phyloP scores from a whole-genome alignment of 2,797 vertebrate species.

The Psittacula derbiana region DNA sequence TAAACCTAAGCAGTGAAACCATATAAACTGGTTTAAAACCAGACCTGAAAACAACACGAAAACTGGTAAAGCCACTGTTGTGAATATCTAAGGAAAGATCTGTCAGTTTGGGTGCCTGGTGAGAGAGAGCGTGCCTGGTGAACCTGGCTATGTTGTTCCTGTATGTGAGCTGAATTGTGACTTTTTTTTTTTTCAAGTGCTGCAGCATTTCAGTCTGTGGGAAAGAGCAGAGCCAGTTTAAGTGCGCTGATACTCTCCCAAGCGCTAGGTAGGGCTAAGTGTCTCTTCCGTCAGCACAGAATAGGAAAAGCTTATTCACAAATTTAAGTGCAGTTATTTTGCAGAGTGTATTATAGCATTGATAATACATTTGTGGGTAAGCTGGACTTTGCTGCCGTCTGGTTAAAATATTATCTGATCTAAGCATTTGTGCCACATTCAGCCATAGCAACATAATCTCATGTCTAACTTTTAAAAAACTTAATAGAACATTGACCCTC shows the following conservation, averaged over 20 bases:
- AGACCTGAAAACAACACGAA: fast-evolving
- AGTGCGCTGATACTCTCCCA: not conserved
- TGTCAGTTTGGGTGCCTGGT: not conserved
- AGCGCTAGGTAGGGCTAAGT: not conserved
- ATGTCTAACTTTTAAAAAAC: not conserved
- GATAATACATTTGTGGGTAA: not conserved
- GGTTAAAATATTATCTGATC: not conserved
- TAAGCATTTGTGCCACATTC: not conserved
- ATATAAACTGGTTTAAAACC: not conserved
- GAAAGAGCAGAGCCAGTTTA: not conserved
- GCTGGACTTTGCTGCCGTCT: not conserved
- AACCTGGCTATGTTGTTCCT: fast-evolving
- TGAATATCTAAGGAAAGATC: not conserved
- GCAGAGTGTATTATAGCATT: fast-evolving
- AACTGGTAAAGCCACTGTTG: not conserved
- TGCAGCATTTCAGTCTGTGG: not conserved
- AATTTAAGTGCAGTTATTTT: not conserved
- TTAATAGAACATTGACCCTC: not conserved
- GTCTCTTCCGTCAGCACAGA: not conserved
- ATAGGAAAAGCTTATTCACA: not conserved
- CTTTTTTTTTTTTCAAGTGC: not conserved
- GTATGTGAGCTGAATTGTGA: not conserved
- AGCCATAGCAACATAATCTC: not conserved
- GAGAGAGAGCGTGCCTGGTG: not conserved
- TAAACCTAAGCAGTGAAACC: not conserved